Base-by-base conservation (phyloP, 2,888 invertebrate genomes). In the Lysandra bellargus region DNA sequence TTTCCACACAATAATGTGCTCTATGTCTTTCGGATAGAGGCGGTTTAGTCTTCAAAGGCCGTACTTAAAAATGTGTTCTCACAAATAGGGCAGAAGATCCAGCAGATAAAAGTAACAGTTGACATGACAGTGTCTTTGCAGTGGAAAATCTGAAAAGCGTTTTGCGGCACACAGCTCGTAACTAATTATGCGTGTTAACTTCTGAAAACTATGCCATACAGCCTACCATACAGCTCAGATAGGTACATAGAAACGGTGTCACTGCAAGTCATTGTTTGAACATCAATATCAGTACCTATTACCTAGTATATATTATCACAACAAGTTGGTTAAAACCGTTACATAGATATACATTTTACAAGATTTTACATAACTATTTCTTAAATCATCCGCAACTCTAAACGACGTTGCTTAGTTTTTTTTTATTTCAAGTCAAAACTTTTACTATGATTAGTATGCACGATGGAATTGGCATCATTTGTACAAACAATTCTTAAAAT, bases 51-150 rank as follows among this genome's bases (percentile, higher is more conserved):
- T n/a, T 53, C 33, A 57, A 53, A 57, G 76, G 7, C 76, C 57
- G 76, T 53, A 76, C 76, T 76, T 76, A 76, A 57, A 76, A 76
- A 57, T 33, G 76, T 76, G 57, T 76, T 53, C n/a, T 33, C 86
- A 87, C 88, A 91, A 91, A 92, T 90, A 89, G 91, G 90, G 89
- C 88, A 90, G 90, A 91, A 90, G 89, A 88, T 91, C 89, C 88
- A 86, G 86, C 86, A 85, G 88, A 88, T 87, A 90, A 88, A 86
- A 89, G 84, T 88, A 76, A 76, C 76, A 53, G 53, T 76, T 76
- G 86, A 86, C 87, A 86, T 82, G 82, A 85, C 82, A 85, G 85
- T 85, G 83, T 85, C 76, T 76, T 76, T 57, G 33, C 49, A 37
- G 33, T 33, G 53, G 57, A 7, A 76, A 76, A 57, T 76, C 49